A percentile compares a stretch with the other conserved stretches of the same genome.
These are phyloP conservation scores for Cinara cedri DNA, from an alignment of 2,888 invertebrate species.

Conservation along the genomic window DNA sequence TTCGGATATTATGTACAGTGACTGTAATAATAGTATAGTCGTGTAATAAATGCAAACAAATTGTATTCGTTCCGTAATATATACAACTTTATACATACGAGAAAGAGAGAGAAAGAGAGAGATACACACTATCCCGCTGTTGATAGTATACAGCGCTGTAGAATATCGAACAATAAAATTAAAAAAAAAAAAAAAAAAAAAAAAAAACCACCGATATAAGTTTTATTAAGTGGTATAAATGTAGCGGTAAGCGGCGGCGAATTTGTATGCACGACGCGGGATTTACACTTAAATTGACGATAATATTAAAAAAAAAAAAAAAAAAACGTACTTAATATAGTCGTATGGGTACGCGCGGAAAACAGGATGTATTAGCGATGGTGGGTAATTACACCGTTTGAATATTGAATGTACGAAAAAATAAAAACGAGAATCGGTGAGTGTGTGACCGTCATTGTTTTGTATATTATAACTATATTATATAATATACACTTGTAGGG, in stretches of 20 bases:
- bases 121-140: not conserved
- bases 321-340: conserved; percentile 49
- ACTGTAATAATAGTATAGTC: not conserved
- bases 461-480: no score
- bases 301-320: conserved; percentile 22
- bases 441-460: conserved; percentile 40
- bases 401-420: conserved; percentile 40
- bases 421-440: conserved; percentile 25
- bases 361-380: conserved; percentile 54
- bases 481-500: no score
- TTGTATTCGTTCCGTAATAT: no score
- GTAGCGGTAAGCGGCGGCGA: not conserved
- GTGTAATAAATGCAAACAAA: no score
- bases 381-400: conserved; percentile 52
- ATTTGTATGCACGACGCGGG: conserved; percentile 43
- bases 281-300: conserved; percentile 47
- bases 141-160: not conserved
- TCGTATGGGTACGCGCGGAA: conserved; percentile 26
- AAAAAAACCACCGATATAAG: not conserved
- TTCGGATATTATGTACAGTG: not conserved
- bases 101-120: not conserved
- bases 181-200: conserved; percentile 7
- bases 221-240: not conserved
- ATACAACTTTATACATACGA: no score
- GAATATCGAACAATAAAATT: conserved; percentile 49